Evolutionary conservation across 1,140 invertebrate genomes (phyloP).

Genomic region (Propsilocerus akamusi): DNA sequence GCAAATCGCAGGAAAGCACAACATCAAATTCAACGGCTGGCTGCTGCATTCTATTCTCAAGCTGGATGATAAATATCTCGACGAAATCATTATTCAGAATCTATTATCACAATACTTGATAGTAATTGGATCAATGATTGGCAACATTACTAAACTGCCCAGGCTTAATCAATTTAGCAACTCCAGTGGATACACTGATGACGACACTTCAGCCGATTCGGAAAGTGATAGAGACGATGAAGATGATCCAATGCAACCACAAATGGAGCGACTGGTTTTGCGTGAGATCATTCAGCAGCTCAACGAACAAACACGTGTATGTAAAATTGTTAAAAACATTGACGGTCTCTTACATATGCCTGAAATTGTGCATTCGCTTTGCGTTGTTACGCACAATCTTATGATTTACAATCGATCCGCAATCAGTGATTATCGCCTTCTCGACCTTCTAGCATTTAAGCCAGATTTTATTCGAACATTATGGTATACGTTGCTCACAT

Average conservation of each 20-base stretch:
- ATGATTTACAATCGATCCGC: conserved; percentile 53
- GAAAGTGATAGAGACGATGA: conserved; percentile 26
- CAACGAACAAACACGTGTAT: conserved; percentile 43
- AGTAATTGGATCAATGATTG: conserved; percentile 25
- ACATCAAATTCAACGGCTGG: conserved; percentile 20
- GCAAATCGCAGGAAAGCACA: neutral
- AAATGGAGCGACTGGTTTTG: conserved; percentile 24
- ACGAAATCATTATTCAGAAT: neutral
- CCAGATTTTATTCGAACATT: conserved; percentile 60
- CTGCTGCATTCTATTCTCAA: conserved; percentile 26
- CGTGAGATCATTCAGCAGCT: conserved; percentile 36
- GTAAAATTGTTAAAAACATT: conserved; percentile 35
- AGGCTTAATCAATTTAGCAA: conserved; percentile 17
- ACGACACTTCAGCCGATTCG: conserved; percentile 11
- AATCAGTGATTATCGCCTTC: conserved; percentile 57
- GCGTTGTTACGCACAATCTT: conserved; percentile 58
- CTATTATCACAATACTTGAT: conserved; percentile 17
- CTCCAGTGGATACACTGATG: conserved; percentile 21
- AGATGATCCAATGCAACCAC: conserved; percentile 21
- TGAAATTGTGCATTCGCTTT: conserved; percentile 40
- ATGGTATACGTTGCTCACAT: conserved; percentile 42
- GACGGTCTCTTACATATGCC: conserved; percentile 33
- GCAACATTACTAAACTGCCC: conserved; percentile 23
- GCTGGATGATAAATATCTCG: conserved; percentile 31
- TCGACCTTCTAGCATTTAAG: conserved; percentile 75